phyloP scores from a whole-genome alignment of 2,888 invertebrate genomes.

The Ceraclea dissimilis region DNA sequence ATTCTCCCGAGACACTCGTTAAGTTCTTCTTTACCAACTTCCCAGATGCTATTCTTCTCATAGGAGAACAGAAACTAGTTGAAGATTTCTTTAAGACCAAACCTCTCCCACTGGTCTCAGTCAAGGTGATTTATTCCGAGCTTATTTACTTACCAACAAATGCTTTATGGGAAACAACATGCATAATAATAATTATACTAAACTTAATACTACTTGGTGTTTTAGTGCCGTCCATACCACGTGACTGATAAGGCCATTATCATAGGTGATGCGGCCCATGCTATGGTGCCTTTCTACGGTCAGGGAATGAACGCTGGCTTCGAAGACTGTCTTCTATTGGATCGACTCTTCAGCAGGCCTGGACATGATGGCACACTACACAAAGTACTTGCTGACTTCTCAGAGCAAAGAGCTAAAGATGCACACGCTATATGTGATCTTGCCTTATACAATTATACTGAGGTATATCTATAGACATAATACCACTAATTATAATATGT shows the following conservation, averaged over 20 bases:
- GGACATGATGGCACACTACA: constrained; percentile 54
- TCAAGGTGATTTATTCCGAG: constrained; percentile 66
- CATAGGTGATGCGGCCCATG: constrained; percentile 96
- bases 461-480: constrained; percentile 48
- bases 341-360: constrained; percentile 57
- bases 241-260: constrained; percentile 68
- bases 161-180: too few relatives aligned
- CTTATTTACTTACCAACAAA: too few relatives aligned
- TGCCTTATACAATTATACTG: constrained; percentile 95
- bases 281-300: constrained; percentile 98
- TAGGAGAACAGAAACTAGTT: constrained; percentile 67
- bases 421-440: constrained; percentile 91
- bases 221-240: constrained; percentile 80
- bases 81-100: constrained; percentile 67
- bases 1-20: constrained; percentile 55
- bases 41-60: constrained; percentile 74
- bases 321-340: constrained; percentile 83
- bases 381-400: constrained; percentile 63
- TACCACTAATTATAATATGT: too few relatives aligned
- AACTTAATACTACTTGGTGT: too few relatives aligned
- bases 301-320: constrained; percentile 99
- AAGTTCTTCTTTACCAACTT: constrained; percentile 76
- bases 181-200: too few relatives aligned
- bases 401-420: constrained; percentile 65
- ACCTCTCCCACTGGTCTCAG: constrained; percentile 75